Evolutionary conservation across 2,888 invertebrate species (phyloP).

Genomic region (Spodoptera littoralis): DNA sequence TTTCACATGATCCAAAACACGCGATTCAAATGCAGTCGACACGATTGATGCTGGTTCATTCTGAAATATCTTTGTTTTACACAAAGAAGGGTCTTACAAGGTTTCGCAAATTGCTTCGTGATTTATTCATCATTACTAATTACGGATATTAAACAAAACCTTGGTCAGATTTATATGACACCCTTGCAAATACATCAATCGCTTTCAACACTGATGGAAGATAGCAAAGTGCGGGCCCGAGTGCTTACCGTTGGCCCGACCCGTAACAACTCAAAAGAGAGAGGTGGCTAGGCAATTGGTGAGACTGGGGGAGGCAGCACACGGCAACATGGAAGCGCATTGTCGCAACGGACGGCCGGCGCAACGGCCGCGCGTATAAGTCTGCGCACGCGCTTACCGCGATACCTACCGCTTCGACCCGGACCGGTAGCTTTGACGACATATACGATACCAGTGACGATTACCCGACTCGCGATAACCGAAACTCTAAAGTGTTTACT

Average conservation of each 20-base stretch:
- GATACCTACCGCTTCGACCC: constrained; percentile 44
- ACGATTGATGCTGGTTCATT: constrained; percentile 24
- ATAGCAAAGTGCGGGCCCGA: constrained; percentile 48
- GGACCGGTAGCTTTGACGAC: constrained; percentile 53
- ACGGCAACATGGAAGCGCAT: constrained; percentile 79
- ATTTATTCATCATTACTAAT: constrained; percentile 19
- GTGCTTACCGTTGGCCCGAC: constrained; percentile 70
- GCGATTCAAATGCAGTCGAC: constrained; percentile 33
- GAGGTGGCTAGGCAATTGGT: constrained; percentile 83
- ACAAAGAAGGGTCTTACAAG: background rate
- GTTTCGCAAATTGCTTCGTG: constrained; percentile 8
- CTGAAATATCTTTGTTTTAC: constrained; percentile 19
- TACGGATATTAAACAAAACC: constrained; percentile 23
- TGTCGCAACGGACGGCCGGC: constrained; percentile 83
- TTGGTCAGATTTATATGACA: constrained; percentile 28
- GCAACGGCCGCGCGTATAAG: constrained; percentile 80
- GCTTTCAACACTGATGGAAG: constrained; percentile 56
- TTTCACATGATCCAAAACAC: constrained; percentile 34
- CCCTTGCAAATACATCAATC: constrained; percentile 47
- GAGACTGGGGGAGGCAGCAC: constrained; percentile 79
- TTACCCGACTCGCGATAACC: constrained; percentile 58
- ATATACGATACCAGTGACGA: constrained; percentile 55
- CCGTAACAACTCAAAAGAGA: constrained; percentile 83
- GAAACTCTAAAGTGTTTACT: constrained; percentile 63
- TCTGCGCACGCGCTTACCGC: constrained; percentile 75